Percentiles rank a stretch among this genome's conserved stretches.
Conservation (phyloP, 2,113 vertebrate genomes). For the Macrotis lagotis region DNA sequence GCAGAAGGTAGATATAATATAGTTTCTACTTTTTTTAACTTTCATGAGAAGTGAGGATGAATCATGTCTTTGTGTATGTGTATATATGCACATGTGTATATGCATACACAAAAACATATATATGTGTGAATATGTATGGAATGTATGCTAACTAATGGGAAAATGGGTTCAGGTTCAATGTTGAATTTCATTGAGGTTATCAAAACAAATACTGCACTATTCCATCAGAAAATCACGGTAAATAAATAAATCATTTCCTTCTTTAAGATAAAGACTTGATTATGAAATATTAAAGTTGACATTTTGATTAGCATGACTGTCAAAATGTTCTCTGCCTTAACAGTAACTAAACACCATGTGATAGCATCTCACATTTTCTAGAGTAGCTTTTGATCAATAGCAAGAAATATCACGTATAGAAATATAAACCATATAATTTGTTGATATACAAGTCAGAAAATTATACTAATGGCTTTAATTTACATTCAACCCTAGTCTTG, state of each 20-base stretch:
- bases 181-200: slow-evolving; percentile 63
- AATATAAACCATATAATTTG: slow-evolving; percentile 66
- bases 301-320: slow-evolving; percentile 56
- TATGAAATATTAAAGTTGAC: slow-evolving; percentile 62
- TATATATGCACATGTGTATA: too few relatives aligned
- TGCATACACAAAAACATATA: too few relatives aligned
- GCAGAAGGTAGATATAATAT: slow-evolving; percentile 18
- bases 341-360: slow-evolving; percentile 37
- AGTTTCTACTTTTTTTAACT: slow-evolving; percentile 30
- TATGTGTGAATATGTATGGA: not conserved
- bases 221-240: slow-evolving; percentile 36
- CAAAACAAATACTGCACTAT: slow-evolving; percentile 53
- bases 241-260: slow-evolving; percentile 49
- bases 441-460: slow-evolving; percentile 74
- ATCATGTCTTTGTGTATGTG: not conserved
- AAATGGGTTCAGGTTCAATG: slow-evolving; percentile 54
- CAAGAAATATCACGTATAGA: slow-evolving; percentile 57
- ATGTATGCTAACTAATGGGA: slow-evolving; percentile 40
- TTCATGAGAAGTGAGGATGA: slow-evolving; percentile 14
- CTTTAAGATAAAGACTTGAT: slow-evolving; percentile 30
- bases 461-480: slow-evolving; percentile 75
- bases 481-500: slow-evolving; percentile 68
- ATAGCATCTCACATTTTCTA: slow-evolving; percentile 36
- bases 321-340: slow-evolving; percentile 58
- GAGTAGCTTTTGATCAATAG: slow-evolving; percentile 48